A percentile compares a stretch with the other conserved stretches of the same genome.
These are phyloP conservation scores for Tupaia chinensis DNA, from an alignment of 2,113 vertebrate genomes.

Conservation along the genomic window DNA sequence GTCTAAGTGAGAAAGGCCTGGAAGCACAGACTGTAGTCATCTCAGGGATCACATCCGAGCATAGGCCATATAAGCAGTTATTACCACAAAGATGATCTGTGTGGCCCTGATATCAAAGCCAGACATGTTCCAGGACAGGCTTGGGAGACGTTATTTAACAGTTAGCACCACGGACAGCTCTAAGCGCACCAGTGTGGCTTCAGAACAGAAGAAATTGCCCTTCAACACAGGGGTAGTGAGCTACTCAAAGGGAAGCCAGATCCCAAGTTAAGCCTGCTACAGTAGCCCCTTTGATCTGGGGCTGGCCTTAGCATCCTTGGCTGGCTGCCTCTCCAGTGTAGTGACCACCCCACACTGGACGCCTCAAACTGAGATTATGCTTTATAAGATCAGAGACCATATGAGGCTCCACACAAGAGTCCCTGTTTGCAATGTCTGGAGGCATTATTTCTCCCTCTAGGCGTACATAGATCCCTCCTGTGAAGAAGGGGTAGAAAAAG, in stretches of 20 bases:
- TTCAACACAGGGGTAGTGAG: too few species aligned
- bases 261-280: too few species aligned
- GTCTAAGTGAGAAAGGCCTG: neutral
- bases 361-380: neutral
- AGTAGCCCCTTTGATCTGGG: neutral
- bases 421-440: neutral
- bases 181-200: too few species aligned
- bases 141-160: rapidly evolving
- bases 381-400: neutral
- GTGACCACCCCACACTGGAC: neutral
- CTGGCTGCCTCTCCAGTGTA: neutral
- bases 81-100: neutral
- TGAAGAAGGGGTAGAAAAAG: neutral
- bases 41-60: neutral
- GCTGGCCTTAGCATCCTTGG: neutral
- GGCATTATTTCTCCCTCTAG: neutral
- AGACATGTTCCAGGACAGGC: neutral
- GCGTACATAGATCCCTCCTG: neutral
- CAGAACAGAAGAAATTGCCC: neutral
- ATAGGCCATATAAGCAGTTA: neutral
- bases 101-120: neutral
- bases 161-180: neutral
- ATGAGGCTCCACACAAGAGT: neutral
- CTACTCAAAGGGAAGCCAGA: too few species aligned
- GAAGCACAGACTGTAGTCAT: neutral